Evolutionary conservation across 2,888 invertebrate genomes (phyloP).

Genomic region (Corythucha ciliata): DNA sequence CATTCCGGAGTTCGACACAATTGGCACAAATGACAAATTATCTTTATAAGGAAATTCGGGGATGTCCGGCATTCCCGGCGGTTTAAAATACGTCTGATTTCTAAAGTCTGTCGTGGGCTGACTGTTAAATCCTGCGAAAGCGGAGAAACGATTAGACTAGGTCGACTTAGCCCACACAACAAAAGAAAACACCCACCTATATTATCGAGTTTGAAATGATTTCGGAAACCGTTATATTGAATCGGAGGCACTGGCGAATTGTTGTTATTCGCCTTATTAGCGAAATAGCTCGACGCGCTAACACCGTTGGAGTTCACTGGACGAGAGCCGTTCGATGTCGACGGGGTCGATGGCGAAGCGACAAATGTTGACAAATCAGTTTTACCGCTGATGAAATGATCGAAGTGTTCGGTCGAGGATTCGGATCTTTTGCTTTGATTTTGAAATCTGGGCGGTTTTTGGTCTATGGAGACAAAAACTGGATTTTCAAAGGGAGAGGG

Average conservation of each 20-base stretch:
- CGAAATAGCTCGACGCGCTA: too few species aligned
- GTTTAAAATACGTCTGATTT: slow-evolving; percentile 28
- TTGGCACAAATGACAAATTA: slow-evolving; percentile 19
- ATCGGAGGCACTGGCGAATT: slow-evolving; percentile 3
- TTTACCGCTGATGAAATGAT: slow-evolving; percentile 25
- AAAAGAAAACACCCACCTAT: slow-evolving; percentile 20
- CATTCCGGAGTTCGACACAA: slow-evolving; percentile 26
- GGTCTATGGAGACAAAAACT: slow-evolving; percentile 36
- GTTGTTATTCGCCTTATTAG: slow-evolving; percentile 16
- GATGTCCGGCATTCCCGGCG: slow-evolving; percentile 34
- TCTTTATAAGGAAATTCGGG: slow-evolving; percentile 35
- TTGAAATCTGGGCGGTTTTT: slow-evolving; percentile 55
- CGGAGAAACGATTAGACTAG: too few species aligned
- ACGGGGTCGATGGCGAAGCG: too few species aligned
- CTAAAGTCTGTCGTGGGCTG: slow-evolving; percentile 23
- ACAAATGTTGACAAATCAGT: not conserved
- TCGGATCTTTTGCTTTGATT: slow-evolving; percentile 34
- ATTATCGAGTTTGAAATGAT: slow-evolving; percentile 27
- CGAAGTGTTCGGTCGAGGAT: slow-evolving; percentile 23
- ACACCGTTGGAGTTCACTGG: too few species aligned
- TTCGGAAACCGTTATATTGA: slow-evolving; percentile 26
- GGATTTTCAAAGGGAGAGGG: too few species aligned
- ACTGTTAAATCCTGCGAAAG: slow-evolving; percentile 24
- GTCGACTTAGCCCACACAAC: too few species aligned
- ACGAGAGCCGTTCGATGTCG: too few species aligned